Evolutionary conservation across 2,797 vertebrate genomes (phyloP).

Genomic region (Sebastes hopkinsi): DNA sequence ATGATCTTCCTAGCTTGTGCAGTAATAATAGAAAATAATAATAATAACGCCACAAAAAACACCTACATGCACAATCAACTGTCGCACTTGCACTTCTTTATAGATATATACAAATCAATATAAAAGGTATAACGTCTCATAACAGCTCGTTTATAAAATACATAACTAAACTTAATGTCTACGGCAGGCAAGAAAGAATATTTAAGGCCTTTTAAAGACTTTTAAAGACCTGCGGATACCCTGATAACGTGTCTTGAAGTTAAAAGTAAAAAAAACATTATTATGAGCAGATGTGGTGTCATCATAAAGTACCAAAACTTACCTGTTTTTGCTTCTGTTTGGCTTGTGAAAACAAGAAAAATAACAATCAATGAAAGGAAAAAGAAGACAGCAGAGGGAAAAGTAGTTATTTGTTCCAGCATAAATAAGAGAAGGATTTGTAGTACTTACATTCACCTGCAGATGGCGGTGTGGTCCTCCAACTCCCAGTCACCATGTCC

Average conservation of each 20-base stretch:
- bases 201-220: not conserved
- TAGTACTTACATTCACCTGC: slow-evolving; percentile 87
- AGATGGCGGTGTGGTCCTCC: slow-evolving; percentile 95
- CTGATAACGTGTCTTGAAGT: not conserved
- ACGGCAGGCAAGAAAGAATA: not conserved
- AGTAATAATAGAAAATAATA: not conserved
- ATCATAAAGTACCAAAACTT: slow-evolving; percentile 61
- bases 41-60: not conserved
- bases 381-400: not conserved
- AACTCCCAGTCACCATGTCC: slow-evolving; percentile 90
- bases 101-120: not conserved
- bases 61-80: not conserved
- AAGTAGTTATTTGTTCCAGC: not conserved
- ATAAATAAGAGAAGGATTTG: not conserved
- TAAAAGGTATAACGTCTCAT: not conserved
- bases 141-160: not conserved
- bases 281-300: not conserved
- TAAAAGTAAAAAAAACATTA: not conserved
- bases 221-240: not conserved
- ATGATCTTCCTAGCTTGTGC: not conserved
- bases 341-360: slow-evolving; percentile 89
- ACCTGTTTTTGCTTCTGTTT: slow-evolving; percentile 99
- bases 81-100: not conserved
- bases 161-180: not conserved
- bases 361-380: slow-evolving; percentile 70